phyloP scores from a whole-genome alignment of 2,888 invertebrate genomes.

The Eupeodes luniger region DNA sequence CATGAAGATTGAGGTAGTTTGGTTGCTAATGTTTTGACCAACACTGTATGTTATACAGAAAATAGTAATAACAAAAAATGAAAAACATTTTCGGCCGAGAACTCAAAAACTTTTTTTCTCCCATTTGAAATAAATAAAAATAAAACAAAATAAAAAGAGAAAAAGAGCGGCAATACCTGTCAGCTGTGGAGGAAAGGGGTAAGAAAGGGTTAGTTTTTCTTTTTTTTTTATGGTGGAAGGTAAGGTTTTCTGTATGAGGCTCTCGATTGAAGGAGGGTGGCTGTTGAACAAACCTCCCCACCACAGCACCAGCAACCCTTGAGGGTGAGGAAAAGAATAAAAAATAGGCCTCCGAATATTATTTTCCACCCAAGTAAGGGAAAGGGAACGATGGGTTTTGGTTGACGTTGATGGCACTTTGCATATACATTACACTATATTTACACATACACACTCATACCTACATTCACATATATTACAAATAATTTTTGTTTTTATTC shows the following conservation, averaged over 20 bases:
- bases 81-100: conserved; percentile 71
- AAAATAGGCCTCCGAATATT: conserved; percentile 74
- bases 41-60: conserved; percentile 41
- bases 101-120: conserved; percentile 59
- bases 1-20: too few relatives aligned
- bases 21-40: too few relatives aligned
- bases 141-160: conserved; percentile 35
- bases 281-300: conserved; percentile 45
- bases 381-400: conserved; percentile 49
- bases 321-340: conserved; percentile 66
- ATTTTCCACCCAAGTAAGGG: conserved; percentile 62
- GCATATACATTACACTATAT: conserved; percentile 39
- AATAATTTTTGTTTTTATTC: conserved; percentile 9
- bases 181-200: conserved; percentile 28
- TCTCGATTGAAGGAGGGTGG: conserved; percentile 58
- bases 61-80: conserved; percentile 44
- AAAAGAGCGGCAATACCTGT: conserved; percentile 35
- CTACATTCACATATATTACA: neutral
- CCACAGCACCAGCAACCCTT: conserved; percentile 48
- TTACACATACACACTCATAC: conserved; percentile 15
- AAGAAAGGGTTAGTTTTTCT: conserved; percentile 35
- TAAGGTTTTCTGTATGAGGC: conserved; percentile 53
- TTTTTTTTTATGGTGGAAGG: conserved; percentile 21
- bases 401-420: conserved; percentile 74
- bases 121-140: conserved; percentile 8